A percentile compares a stretch with the other conserved stretches of the same genome.
Evolutionary conservation across 2,888 invertebrate species (phyloP).

Genomic region (Ormyrus rosae): DNA sequence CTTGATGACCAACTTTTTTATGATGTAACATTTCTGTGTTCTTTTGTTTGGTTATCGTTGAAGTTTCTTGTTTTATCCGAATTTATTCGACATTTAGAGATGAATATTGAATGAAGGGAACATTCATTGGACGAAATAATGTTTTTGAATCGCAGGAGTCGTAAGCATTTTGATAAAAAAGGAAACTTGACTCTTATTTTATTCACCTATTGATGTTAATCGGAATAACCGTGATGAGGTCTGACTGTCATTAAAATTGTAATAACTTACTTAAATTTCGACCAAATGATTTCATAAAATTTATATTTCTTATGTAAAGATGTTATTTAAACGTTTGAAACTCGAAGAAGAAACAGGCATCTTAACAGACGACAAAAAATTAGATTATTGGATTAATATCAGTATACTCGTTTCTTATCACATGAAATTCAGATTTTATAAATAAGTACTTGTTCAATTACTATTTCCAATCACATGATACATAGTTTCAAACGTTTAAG

Average conservation of each 20-base stretch:
- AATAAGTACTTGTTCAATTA: no score
- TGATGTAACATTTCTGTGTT: constrained; percentile 26
- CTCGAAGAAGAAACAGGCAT: background rate
- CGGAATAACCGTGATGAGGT: background rate
- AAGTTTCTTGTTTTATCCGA: background rate
- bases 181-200: background rate
- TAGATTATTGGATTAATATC: no score
- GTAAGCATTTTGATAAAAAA: background rate
- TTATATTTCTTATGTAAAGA: background rate
- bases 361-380: no score
- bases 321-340: background rate
- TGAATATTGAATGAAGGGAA: background rate
- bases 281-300: no score
- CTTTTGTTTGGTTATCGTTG: background rate
- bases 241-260: background rate
- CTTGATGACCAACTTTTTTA: constrained; percentile 44
- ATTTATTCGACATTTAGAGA: background rate
- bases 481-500: no score
- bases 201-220: background rate
- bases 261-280: background rate
- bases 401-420: no score
- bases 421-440: no score
- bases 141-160: no score
- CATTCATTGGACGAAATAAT: background rate
- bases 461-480: no score